Evolutionary conservation across 2,113 vertebrate species (phyloP).

Genomic region (Sander lucioperca): DNA sequence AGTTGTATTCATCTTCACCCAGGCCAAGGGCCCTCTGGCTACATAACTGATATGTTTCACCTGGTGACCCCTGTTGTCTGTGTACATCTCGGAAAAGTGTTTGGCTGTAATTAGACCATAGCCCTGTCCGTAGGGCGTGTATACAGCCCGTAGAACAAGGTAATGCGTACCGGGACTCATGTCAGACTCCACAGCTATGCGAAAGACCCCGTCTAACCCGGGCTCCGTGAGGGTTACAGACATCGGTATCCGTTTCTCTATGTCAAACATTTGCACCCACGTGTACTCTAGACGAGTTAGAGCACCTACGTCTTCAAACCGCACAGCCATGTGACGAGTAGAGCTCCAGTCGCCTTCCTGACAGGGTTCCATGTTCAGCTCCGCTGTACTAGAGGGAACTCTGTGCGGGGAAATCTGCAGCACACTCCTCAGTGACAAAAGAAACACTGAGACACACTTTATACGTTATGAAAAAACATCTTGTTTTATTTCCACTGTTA

Average conservation of each 20-base stretch:
- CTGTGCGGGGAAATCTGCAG: no score
- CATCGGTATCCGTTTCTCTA: background rate
- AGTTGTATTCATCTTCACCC: background rate
- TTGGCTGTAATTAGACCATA: slow-evolving; percentile 1
- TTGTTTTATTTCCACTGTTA: no score
- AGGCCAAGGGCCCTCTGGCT: slow-evolving; percentile 1
- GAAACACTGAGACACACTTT: no score
- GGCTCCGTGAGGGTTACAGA: background rate
- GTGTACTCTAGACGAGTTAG: background rate
- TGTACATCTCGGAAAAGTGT: slow-evolving; percentile 10
- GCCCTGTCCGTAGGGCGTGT: background rate
- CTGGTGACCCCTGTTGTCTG: slow-evolving; percentile 1
- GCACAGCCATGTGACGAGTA: background rate
- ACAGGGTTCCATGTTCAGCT: no score
- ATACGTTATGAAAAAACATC: no score
- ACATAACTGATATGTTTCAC: background rate
- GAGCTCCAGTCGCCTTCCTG: background rate
- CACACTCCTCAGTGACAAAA: no score
- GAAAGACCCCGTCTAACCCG: background rate
- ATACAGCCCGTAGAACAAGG: background rate
- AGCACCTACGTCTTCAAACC: background rate
- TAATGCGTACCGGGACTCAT: background rate
- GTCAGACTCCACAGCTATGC: background rate
- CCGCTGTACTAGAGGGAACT: no score
- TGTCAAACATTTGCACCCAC: slow-evolving; percentile 1